Percentiles rank a stretch among this genome's conserved stretches.
Conservation (phyloP, 1,140 invertebrate species). For the Drosophila ohnishii region DNA sequence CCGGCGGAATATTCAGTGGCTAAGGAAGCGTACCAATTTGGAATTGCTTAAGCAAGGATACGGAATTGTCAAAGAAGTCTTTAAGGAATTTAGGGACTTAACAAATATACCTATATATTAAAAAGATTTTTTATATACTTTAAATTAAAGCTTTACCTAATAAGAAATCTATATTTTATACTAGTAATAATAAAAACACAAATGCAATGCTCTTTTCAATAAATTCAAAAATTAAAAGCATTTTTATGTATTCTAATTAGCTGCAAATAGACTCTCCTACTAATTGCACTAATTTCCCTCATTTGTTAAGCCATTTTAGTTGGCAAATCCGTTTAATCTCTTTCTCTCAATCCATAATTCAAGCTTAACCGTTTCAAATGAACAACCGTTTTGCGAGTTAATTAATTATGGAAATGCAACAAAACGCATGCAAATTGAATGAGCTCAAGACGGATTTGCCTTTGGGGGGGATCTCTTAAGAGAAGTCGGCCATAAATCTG, state of each 20-base stretch:
- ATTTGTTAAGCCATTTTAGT: slow-evolving; percentile 3
- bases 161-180: background rate
- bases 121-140: too few species aligned
- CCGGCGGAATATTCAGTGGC: background rate
- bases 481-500: slow-evolving; percentile 26
- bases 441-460: slow-evolving; percentile 12
- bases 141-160: too few species aligned
- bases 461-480: background rate
- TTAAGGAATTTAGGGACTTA: background rate
- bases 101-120: too few species aligned
- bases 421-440: slow-evolving; percentile 35
- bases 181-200: background rate
- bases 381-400: slow-evolving; percentile 18
- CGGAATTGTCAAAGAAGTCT: background rate
- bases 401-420: slow-evolving; percentile 33
- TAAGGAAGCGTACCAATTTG: background rate
- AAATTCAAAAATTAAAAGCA: background rate
- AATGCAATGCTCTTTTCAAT: background rate
- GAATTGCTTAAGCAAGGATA: background rate
- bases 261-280: background rate
- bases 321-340: slow-evolving; percentile 11
- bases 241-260: background rate
- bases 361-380: slow-evolving; percentile 18
- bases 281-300: background rate
- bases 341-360: slow-evolving; percentile 18